These are phyloP conservation scores for Spongilla lacustris DNA, from an alignment of 37 sponge, comb jelly and placozoan genomes.

Conservation along the genomic window DNA sequence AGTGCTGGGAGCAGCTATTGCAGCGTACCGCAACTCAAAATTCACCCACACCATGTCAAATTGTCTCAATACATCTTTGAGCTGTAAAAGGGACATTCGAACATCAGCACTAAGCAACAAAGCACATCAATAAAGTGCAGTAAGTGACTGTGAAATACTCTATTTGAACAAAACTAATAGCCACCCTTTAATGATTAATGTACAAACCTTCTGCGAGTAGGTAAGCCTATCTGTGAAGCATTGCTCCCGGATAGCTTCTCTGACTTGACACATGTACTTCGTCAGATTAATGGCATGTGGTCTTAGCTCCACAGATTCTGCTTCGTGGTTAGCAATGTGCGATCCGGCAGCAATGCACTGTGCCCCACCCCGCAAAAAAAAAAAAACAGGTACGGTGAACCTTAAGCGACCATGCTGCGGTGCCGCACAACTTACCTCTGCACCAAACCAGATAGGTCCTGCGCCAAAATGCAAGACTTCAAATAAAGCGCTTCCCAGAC, in stretches of 20 bases:
- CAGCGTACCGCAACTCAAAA: slow-evolving; percentile 84
- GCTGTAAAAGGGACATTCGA: slow-evolving; percentile 21
- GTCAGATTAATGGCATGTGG: slow-evolving; percentile 76
- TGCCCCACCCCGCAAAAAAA: neutral
- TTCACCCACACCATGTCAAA: slow-evolving; percentile 90
- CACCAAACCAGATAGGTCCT: slow-evolving; percentile 92
- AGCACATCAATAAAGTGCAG: neutral
- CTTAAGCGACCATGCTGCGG: neutral
- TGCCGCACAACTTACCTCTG: slow-evolving; percentile 67
- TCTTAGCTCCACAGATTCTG: slow-evolving; percentile 75
- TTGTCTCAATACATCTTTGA: slow-evolving; percentile 58
- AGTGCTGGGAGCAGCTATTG: neutral
- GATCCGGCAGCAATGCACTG: slow-evolving; percentile 90
- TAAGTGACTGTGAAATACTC: neutral
- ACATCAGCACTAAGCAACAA: neutral
- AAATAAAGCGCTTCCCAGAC: neutral
- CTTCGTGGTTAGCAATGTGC: slow-evolving; percentile 80
- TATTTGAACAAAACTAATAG: too few species aligned
- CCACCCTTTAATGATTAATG: too few species aligned
- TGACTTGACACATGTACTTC: slow-evolving; percentile 57
- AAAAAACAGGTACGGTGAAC: neutral
- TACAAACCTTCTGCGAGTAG: slow-evolving; percentile 45
- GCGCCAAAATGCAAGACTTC: neutral
- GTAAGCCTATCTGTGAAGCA: slow-evolving; percentile 17
- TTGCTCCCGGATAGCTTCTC: slow-evolving; percentile 61